Percentiles rank a stretch among this genome's conserved stretches.
These are phyloP conservation scores for Leptestheria dahalacensis DNA, from an alignment of 1,140 invertebrate genomes.

Conservation along the genomic window DNA sequence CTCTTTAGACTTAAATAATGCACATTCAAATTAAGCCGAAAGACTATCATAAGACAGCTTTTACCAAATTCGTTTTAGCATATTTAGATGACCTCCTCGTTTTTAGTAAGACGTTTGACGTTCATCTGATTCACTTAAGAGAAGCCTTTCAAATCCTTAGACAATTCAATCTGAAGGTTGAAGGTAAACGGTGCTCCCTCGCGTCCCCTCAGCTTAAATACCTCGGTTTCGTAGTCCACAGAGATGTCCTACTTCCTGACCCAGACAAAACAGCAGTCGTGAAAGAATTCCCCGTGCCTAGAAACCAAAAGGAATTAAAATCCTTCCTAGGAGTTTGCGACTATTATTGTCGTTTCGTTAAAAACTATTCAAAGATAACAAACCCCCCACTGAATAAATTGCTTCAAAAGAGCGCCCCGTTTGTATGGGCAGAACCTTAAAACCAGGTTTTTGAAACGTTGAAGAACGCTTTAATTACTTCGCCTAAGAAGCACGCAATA, in stretches of 20 bases:
- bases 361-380: not conserved
- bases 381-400: not conserved
- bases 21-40: not conserved
- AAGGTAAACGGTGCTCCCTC: not conserved
- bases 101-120: slow-evolving; percentile 5
- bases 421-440: not conserved
- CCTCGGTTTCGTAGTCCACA: slow-evolving; percentile 25
- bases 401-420: not conserved
- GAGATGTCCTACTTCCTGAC: slow-evolving; percentile 23
- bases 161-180: not conserved
- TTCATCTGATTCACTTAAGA: slow-evolving; percentile 13
- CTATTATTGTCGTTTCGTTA: slow-evolving; percentile 1
- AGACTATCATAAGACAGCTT: not conserved
- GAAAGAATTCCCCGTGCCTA: slow-evolving; percentile 16
- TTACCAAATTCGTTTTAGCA: not conserved
- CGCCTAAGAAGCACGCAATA: no score
- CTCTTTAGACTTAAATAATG: not conserved
- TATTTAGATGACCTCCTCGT: slow-evolving; percentile 19
- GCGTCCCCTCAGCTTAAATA: slow-evolving; percentile 13
- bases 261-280: slow-evolving; percentile 22
- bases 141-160: not conserved
- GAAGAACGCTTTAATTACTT: not conserved
- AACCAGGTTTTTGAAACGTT: not conserved
- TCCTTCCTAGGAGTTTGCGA: not conserved
- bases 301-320: not conserved